phyloP scores from a whole-genome alignment of 2,888 invertebrate species.

The Lydus trimaculatus region DNA sequence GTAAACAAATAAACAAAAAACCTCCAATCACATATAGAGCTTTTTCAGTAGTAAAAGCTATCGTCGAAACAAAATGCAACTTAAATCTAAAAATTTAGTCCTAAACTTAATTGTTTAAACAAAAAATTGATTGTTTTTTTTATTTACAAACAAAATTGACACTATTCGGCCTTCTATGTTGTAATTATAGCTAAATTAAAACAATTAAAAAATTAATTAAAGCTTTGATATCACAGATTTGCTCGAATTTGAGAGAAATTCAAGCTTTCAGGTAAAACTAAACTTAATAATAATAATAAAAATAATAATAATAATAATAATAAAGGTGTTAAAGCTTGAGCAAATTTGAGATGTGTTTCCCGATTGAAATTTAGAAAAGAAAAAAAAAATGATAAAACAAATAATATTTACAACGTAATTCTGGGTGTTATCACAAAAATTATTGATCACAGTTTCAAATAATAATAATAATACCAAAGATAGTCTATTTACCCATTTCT shows the following conservation, averaged over 20 bases:
- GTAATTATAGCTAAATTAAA: slow-evolving; percentile 26
- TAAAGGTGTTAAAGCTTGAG: slow-evolving; percentile 55
- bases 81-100: slow-evolving; percentile 31
- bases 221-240: slow-evolving; percentile 34
- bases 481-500: slow-evolving; percentile 63
- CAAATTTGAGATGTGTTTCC: slow-evolving; percentile 55
- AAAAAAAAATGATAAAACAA: slow-evolving; percentile 14
- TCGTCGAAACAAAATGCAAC: slow-evolving; percentile 32
- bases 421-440: slow-evolving; percentile 20
- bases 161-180: slow-evolving; percentile 58
- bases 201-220: slow-evolving; percentile 35
- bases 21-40: slow-evolving; percentile 56
- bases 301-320: slow-evolving; percentile 21
- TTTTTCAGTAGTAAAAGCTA: slow-evolving; percentile 42
- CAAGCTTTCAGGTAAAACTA: neutral
- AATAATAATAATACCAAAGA: slow-evolving; percentile 10
- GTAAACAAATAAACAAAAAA: slow-evolving; percentile 32
- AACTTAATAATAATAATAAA: slow-evolving; percentile 22
- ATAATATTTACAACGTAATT: slow-evolving; percentile 18
- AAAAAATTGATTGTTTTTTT: slow-evolving; percentile 38
- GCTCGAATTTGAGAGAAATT: neutral
- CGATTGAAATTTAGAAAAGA: neutral
- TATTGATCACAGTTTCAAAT: slow-evolving; percentile 13
- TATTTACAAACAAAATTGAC: slow-evolving; percentile 59
- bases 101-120: slow-evolving; percentile 30